phyloP scores from a whole-genome alignment of 2,888 invertebrate species.

The Nemoura dubitans region DNA sequence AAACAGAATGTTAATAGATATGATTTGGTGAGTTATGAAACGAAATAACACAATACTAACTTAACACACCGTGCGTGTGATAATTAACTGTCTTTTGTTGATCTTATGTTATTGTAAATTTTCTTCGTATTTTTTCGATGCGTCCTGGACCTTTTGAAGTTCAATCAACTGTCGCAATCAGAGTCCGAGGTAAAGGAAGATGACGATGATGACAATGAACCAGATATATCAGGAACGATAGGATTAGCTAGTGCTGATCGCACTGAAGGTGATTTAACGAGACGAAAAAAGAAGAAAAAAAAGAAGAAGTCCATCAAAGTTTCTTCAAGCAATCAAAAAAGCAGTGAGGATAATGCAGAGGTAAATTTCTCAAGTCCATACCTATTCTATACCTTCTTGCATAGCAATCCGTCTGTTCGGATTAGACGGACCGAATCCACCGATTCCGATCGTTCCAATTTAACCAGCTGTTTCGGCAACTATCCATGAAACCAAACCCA shows the following conservation, averaged over 20 bases:
- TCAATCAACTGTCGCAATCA: conserved; percentile 73
- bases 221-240: conserved; percentile 62
- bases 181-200: conserved; percentile 77
- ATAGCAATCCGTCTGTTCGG: too few relatives aligned
- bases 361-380: conserved; percentile 55
- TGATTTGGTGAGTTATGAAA: conserved; percentile 72
- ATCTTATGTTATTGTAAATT: background rate
- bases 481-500: too few relatives aligned
- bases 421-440: too few relatives aligned
- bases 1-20: conserved; percentile 74
- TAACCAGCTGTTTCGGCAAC: too few relatives aligned
- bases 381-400: too few relatives aligned
- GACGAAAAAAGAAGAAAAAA: conserved; percentile 72
- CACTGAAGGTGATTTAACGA: conserved; percentile 63
- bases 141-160: too few relatives aligned
- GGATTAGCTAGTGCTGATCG: conserved; percentile 63
- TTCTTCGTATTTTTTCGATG: conserved; percentile 29
- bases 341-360: conserved; percentile 73
- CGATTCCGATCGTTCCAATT: too few relatives aligned
- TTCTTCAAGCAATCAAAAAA: conserved; percentile 59
- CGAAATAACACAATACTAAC: too few relatives aligned
- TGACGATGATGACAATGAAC: conserved; percentile 69
- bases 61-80: background rate
- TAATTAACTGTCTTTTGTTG: background rate
- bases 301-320: conserved; percentile 60